Base-by-base conservation (phyloP, 1,140 invertebrate genomes). In the Melitaea cinxia region DNA sequence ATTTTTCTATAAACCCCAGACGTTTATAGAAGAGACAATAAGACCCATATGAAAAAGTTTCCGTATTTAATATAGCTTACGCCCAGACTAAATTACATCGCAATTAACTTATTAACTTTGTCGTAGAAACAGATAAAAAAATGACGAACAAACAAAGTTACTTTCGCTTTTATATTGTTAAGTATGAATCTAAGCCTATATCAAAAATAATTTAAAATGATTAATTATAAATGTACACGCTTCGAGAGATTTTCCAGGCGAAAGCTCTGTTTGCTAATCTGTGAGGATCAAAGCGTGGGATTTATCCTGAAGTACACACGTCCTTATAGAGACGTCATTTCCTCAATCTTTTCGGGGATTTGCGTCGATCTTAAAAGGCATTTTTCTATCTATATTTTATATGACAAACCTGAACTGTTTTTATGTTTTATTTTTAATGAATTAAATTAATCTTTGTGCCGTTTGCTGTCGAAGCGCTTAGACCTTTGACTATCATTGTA, bases 241-340 rank as follows among this genome's bases (percentile, higher is more conserved):
- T 39, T 6, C 19, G 19, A 3, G 42, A 47, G 42, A 47, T 47
- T 47, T 47, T 47, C 42, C 42, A 23, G 19, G 14, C 42, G 42
- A 47, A 17, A 47, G 42, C 42, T 9, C 10, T 47, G 42, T 47
- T 47, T 47, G 42, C 19, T 47, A 47, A 47, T 47, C 19, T 47
- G 37, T 19, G 54, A 39, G 58, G 65, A 55, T 68, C 58, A 61
- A 68, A 61, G 58, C 54, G 15, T 47, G 9, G 42, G 42, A 23
- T 47, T 47, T 47, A 47, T 47, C n/a, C 21, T 19, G 14, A 47
- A n/a, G 42, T 47, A 47, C 42, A 47, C 42, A 47, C 42, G 19
- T 17, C 23, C 42, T 47, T 23, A 47, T 12, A 23, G 2, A 17
- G 4, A 0, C 42, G 42, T 17, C n/a, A 47, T 47, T 23, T 17